Conservation (phyloP, 2,113 vertebrate genomes). For the Apus apus region DNA sequence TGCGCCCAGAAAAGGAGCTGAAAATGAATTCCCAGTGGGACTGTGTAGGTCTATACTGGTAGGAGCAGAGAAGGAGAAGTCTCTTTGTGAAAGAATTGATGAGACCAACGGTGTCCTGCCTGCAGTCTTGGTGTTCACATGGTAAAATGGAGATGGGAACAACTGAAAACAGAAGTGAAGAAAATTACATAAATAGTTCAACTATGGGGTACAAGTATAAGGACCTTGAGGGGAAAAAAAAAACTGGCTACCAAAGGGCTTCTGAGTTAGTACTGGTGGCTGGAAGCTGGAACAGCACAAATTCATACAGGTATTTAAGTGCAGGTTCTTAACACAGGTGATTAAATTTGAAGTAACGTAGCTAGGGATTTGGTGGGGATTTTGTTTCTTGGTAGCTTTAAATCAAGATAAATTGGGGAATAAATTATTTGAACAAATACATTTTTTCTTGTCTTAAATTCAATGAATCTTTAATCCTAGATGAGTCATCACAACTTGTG, state of each 20-base stretch:
- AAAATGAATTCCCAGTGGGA: neutral
- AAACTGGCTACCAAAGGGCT: neutral
- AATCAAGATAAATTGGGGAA: neutral
- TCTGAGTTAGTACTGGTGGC: neutral
- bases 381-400: neutral
- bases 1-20: neutral
- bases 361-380: neutral
- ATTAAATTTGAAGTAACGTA: neutral
- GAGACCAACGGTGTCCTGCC: neutral
- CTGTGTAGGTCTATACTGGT: neutral
- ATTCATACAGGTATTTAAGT: neutral
- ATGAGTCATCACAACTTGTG: neutral
- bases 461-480: neutral
- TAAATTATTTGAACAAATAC: neutral
- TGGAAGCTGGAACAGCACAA: neutral
- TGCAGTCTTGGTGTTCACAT: neutral
- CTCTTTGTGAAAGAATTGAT: neutral
- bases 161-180: neutral
- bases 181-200: neutral
- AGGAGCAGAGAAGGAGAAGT: neutral
- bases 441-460: neutral
- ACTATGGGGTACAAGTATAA: rapidly evolving
- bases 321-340: neutral
- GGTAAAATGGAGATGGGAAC: neutral
- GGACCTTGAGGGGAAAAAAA: neutral